Base-by-base conservation (phyloP, 1,140 invertebrate species). In the Camponotus pennsylvanicus region DNA sequence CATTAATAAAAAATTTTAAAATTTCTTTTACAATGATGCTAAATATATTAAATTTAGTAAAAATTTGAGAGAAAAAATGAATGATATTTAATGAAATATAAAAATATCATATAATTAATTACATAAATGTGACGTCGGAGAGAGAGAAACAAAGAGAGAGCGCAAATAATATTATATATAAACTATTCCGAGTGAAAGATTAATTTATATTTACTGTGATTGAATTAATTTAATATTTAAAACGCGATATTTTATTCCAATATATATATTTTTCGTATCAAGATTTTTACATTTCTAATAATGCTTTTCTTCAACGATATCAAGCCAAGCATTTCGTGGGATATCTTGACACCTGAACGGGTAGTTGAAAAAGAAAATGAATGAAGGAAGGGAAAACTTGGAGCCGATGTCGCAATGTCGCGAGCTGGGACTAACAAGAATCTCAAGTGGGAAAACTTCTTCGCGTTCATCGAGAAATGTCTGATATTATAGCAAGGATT, bases 391-490 rank as follows among this genome's bases (percentile, higher is more conserved):
- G 59, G 69, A 73, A 82, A 83, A 61, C 21, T 42, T 40, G 69
- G 18, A 76, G 11, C 71, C 61, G 42, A 73, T 73, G 71, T 52
- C 11, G 67, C 27, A 34, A 63, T 77, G 88, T 82, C 52, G 84
- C 71, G 66, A 76, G 77, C 75, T 59, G 79, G 71, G 21, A 89
- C 75, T 89, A 87, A 90, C 88, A 88, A 90, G 86, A 89, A 59
- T 89, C 78, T 87, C 88, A 67, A 67, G 67, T 79, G 78, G 71
- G 61, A 85, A 83, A 87, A 90, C 79, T 90, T 90, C 79, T 87
- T 85, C 78, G 57, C 67, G 57, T 79, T 66, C 67, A 42, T 52
- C 61, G 73, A 45, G n/a, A 88, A 88, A 77, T 76, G 15, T 15
- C 49, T 55, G 87, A 80, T 76, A 77, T 49, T 37, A 45, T 61